phyloP scores from a whole-genome alignment of 92 coral and sea anemone species.

The Desmophyllum pertusum region DNA sequence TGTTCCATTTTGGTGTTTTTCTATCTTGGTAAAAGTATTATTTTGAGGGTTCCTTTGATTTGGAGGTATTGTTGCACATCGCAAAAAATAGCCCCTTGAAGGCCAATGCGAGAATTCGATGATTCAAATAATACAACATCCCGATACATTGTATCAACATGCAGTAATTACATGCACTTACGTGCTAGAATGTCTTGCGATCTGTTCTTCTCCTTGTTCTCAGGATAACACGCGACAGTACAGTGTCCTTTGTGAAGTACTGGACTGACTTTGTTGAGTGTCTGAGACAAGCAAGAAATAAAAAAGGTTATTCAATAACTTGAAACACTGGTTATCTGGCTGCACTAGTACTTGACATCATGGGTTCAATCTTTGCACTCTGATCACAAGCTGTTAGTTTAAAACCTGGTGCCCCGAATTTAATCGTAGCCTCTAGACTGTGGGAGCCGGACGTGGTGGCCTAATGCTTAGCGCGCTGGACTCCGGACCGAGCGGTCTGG shows the following conservation, averaged over 20 bases:
- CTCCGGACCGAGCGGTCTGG: too few relatives aligned
- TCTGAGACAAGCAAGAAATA: slow-evolving; percentile 57
- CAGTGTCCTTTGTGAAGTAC: slow-evolving; percentile 83
- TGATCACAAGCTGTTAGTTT: neutral
- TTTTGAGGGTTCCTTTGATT: too few relatives aligned
- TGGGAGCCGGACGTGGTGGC: too few relatives aligned
- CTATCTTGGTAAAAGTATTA: too few relatives aligned
- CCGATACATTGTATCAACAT: neutral
- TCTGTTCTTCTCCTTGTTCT: slow-evolving; percentile 91
- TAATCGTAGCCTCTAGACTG: neutral
- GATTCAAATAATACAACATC: too few relatives aligned
- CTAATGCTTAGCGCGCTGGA: too few relatives aligned
- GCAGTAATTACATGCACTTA: too few relatives aligned
- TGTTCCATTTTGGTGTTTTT: too few relatives aligned
- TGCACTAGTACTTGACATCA: neutral
- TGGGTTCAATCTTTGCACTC: neutral
- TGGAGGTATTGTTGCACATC: too few relatives aligned
- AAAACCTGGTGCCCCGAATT: too few relatives aligned
- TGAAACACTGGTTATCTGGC: neutral
- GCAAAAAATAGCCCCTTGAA: too few relatives aligned
- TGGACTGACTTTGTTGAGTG: slow-evolving; percentile 94
- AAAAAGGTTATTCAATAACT: neutral
- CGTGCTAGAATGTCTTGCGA: slow-evolving; percentile 85
- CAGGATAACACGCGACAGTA: slow-evolving; percentile 88
- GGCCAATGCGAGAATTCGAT: too few relatives aligned